phyloP scores from a whole-genome alignment of 2,888 invertebrate species.

The Drosophila prolongata region DNA sequence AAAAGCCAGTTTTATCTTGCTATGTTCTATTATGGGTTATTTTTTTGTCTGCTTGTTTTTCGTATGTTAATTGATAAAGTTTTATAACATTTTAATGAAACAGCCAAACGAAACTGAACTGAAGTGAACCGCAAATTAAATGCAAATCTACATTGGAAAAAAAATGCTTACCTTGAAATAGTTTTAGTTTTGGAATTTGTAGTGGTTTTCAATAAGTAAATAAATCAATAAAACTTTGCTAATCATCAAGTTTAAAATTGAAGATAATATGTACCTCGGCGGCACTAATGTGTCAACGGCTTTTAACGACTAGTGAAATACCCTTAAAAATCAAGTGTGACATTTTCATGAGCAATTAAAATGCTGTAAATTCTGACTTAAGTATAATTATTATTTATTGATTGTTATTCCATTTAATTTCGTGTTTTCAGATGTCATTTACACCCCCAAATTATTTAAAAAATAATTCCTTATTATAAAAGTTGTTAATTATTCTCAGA shows the following conservation, averaged over 20 bases:
- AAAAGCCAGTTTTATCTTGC: constrained; percentile 40
- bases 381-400: neutral
- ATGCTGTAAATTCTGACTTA: neutral
- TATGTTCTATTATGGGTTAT: constrained; percentile 36
- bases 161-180: constrained; percentile 21
- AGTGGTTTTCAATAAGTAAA: constrained; percentile 8
- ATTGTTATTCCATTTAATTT: no score
- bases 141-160: constrained; percentile 19
- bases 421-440: no score
- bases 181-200: constrained; percentile 22
- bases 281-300: neutral
- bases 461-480: no score
- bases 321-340: neutral
- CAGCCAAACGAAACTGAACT: constrained; percentile 15
- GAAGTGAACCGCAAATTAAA: constrained; percentile 21
- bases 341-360: neutral
- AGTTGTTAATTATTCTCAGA: no score
- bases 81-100: constrained; percentile 54
- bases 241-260: constrained; percentile 5
- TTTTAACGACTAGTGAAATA: neutral
- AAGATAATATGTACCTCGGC: constrained; percentile 13
- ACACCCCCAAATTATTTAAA: no score
- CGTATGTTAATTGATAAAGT: constrained; percentile 65
- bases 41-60: constrained; percentile 43
- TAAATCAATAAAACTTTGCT: constrained; percentile 22